Evolutionary conservation across 2,113 vertebrate species (phyloP).

Genomic region (Psittacara wagleri): DNA sequence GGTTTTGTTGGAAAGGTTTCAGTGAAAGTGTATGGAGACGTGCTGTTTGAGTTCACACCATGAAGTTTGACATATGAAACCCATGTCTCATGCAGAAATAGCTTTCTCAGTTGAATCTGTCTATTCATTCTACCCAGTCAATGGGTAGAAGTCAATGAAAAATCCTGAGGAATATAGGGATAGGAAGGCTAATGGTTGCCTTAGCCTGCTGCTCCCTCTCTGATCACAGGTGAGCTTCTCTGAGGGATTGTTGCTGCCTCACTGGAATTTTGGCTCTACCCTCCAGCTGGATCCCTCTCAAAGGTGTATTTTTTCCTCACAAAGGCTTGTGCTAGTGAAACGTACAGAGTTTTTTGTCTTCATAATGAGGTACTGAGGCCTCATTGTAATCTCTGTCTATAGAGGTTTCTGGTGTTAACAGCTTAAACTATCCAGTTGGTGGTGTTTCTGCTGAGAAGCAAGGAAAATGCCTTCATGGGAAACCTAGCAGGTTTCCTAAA

Average conservation of each 20-base stretch:
- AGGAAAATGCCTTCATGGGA: background rate
- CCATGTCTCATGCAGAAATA: background rate
- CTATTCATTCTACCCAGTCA: background rate
- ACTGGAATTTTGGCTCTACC: background rate
- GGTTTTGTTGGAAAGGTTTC: background rate
- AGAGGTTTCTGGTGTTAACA: background rate
- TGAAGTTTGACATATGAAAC: background rate
- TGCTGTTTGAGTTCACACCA: fast-evolving
- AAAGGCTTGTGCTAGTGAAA: background rate
- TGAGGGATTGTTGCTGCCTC: background rate
- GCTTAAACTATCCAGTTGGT: background rate
- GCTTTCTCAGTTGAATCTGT: background rate
- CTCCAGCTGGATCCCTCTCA: background rate
- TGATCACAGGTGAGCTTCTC: background rate
- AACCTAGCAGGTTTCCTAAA: background rate
- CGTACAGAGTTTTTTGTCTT: background rate
- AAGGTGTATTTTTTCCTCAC: background rate
- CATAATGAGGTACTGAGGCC: background rate
- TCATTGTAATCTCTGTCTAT: background rate
- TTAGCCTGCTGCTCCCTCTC: background rate
- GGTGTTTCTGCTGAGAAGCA: background rate
- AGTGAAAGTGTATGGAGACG: background rate
- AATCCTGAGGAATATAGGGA: background rate
- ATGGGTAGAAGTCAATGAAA: background rate
- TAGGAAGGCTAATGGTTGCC: background rate